phyloP scores from a whole-genome alignment of 2,113 vertebrate genomes.

The Triplophysa rosa region DNA sequence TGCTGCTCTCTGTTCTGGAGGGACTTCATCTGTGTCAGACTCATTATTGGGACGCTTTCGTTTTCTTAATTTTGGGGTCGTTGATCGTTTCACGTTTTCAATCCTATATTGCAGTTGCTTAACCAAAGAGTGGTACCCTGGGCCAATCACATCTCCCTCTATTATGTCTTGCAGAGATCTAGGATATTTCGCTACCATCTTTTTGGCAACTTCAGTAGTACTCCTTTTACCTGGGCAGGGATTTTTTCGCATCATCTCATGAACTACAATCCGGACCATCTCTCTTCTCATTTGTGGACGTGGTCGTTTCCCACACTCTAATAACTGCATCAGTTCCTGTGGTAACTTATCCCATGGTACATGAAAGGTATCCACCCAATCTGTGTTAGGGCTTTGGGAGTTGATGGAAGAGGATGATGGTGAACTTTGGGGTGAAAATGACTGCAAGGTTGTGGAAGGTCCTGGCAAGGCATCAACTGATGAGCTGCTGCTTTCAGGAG shows the following conservation, averaged over 20 bases:
- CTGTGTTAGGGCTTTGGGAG: constrained; percentile 32
- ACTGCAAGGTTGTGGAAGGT: not conserved
- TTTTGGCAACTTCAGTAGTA: constrained; percentile 48
- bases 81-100: not conserved
- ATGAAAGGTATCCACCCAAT: constrained; percentile 46
- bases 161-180: not conserved
- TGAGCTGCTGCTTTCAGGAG: too few species aligned
- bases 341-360: constrained; percentile 54
- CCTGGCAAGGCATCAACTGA: constrained; percentile 3
- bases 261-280: constrained; percentile 48
- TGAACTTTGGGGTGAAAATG: constrained; percentile 37
- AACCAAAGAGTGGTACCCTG: not conserved
- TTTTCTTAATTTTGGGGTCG: constrained; percentile 19
- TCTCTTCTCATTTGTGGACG: constrained; percentile 49
- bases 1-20: constrained; percentile 6
- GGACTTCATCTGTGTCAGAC: not conserved
- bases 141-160: too few species aligned
- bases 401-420: constrained; percentile 26
- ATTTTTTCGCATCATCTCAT: constrained; percentile 48
- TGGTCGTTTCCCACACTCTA: constrained; percentile 45
- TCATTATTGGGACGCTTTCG: not conserved
- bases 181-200: constrained; percentile 46
- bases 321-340: constrained; percentile 50
- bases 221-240: constrained; percentile 37
- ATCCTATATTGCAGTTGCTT: constrained; percentile 18